These are phyloP conservation scores for Hoplostethus mediterraneus DNA, from an alignment of 2,797 vertebrate genomes.

Conservation along the genomic window DNA sequence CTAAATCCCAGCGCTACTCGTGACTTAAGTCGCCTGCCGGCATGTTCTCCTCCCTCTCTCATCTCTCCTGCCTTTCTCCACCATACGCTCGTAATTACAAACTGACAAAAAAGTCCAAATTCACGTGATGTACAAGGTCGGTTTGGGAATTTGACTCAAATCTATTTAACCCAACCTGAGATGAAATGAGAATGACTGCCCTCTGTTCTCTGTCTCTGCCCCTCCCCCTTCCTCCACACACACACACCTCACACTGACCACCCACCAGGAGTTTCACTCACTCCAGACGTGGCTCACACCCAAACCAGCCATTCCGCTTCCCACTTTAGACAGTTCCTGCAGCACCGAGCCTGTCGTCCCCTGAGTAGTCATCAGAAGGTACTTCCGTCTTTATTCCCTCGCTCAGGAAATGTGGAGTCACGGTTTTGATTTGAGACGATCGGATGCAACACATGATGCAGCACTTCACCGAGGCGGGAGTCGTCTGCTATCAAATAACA, in stretches of 20 bases:
- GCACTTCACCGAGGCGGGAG: conserved; percentile 15
- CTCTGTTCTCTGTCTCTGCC: conserved; percentile 72
- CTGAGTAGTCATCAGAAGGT: conserved; percentile 50
- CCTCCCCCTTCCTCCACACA: conserved; percentile 24
- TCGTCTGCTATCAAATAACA: background rate
- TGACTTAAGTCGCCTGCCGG: conserved; percentile 51
- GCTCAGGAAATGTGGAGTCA: background rate
- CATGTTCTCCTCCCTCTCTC: conserved; percentile 24
- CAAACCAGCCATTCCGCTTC: conserved; percentile 35
- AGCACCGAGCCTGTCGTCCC: conserved; percentile 4
- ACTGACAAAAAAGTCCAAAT: conserved; percentile 41
- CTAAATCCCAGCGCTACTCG: conserved; percentile 21
- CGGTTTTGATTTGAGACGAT: conserved; percentile 22
- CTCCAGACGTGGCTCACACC: conserved; percentile 71
- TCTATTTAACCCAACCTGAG: conserved; percentile 67
- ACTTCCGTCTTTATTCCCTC: background rate
- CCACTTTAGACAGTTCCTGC: conserved; percentile 53
- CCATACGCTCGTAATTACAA: conserved; percentile 12
- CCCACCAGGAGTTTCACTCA: conserved; percentile 74
- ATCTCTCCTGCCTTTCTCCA: conserved; percentile 17
- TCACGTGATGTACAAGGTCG: conserved; percentile 37
- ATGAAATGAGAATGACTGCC: conserved; percentile 70
- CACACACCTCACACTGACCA: conserved; percentile 58
- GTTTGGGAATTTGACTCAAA: conserved; percentile 55
- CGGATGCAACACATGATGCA: background rate